Evolutionary conservation across 2,888 invertebrate genomes (phyloP).

Genomic region (Sclerodermus sp.): DNA sequence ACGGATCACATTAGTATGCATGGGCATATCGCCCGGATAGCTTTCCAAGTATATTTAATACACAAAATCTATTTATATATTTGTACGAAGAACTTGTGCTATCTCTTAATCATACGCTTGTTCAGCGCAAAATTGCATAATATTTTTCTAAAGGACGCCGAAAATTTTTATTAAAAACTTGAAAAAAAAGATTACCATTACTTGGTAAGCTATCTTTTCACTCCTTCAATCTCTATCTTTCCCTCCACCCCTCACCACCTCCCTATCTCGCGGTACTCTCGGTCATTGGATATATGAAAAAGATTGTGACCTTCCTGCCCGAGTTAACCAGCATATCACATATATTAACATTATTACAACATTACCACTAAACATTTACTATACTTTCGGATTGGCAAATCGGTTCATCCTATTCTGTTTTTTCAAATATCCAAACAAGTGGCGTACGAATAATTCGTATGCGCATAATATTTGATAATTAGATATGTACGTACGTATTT

Average conservation of each 20-base stretch:
- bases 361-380: no score
- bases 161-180: conserved; percentile 3
- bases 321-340: conserved; percentile 44
- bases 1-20: conserved; percentile 11
- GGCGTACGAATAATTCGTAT: conserved; percentile 3
- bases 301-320: background rate
- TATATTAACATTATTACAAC: conserved; percentile 7
- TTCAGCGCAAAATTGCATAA: conserved; percentile 35
- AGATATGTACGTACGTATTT: conserved; percentile 28
- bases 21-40: conserved; percentile 26
- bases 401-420: background rate
- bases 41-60: conserved; percentile 29
- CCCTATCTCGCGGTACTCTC: no score
- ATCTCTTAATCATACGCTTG: conserved; percentile 3
- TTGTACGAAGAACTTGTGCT: conserved; percentile 21
- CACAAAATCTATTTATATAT: conserved; percentile 30
- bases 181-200: background rate
- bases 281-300: conserved; percentile 12
- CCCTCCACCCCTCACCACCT: conserved; percentile 8
- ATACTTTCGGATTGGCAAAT: conserved; percentile 8
- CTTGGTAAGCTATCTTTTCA: conserved; percentile 14
- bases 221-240: background rate
- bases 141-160: conserved; percentile 39
- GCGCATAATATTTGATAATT: conserved; percentile 17
- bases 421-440: conserved; percentile 7